Conservation (phyloP, 2,888 invertebrate genomes). For the Rhogogaster chlorosoma region DNA sequence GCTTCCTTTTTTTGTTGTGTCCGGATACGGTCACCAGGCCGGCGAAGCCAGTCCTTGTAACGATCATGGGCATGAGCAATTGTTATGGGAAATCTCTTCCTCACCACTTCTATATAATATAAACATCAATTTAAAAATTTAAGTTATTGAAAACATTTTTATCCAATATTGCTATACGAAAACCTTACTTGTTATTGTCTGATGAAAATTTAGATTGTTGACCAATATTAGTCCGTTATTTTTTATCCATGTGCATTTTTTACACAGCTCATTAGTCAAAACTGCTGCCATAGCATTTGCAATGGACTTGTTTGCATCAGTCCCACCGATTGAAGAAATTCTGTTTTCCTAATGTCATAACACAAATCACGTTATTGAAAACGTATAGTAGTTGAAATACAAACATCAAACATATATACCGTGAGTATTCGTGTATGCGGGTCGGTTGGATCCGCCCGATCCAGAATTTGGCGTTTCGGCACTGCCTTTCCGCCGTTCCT, state of each 20-base stretch:
- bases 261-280: background rate
- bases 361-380: too few species aligned
- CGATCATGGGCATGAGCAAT: background rate
- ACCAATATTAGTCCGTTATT: background rate
- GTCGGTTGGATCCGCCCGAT: too few species aligned
- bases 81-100: background rate
- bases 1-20: background rate
- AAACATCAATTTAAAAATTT: background rate
- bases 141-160: background rate
- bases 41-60: conserved; percentile 1
- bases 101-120: background rate
- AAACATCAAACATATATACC: background rate
- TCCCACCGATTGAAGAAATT: background rate
- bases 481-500: too few species aligned
- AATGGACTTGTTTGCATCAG: background rate
- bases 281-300: background rate
- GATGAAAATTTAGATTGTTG: background rate
- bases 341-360: background rate
- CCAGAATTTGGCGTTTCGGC: too few species aligned
- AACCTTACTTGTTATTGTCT: background rate
- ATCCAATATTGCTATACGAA: background rate
- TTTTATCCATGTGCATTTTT: background rate
- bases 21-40: background rate
- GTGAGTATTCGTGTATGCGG: too few species aligned
- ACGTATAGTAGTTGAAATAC: too few species aligned